Evolutionary conservation across 2,113 vertebrate genomes (phyloP).

Genomic region (Heterotilapia buettikoferi): DNA sequence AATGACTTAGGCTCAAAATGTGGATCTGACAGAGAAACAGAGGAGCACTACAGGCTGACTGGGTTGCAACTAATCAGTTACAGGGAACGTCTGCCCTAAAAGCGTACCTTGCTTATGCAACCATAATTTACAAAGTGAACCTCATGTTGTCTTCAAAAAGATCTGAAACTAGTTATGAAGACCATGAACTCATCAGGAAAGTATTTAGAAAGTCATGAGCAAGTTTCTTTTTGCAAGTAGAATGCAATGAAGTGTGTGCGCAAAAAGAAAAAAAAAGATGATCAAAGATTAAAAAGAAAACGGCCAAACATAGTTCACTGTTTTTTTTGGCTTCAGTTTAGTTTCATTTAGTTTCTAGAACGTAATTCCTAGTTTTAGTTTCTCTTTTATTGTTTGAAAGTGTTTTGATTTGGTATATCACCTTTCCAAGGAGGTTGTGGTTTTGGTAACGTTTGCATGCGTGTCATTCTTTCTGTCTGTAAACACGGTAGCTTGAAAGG

Average conservation of each 20-base stretch:
- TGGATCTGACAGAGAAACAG: neutral
- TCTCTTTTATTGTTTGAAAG: neutral
- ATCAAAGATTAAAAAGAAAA: neutral
- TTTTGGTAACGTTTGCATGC: neutral
- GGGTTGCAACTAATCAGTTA: neutral
- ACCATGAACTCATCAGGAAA: neutral
- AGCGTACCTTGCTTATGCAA: neutral
- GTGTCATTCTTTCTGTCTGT: neutral
- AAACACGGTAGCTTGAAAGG: neutral
- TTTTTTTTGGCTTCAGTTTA: neutral
- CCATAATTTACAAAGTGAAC: neutral
- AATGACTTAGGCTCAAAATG: neutral
- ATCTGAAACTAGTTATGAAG: neutral
- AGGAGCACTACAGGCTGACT: neutral
- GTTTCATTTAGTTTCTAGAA: neutral
- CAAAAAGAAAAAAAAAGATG: neutral
- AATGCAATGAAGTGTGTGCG: neutral
- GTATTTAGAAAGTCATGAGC: neutral
- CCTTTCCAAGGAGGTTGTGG: neutral
- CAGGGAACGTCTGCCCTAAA: neutral
- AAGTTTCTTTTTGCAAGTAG: neutral
- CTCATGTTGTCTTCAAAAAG: neutral
- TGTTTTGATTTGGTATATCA: neutral
- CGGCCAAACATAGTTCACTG: accelerated
- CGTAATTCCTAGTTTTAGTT: neutral